Evolutionary conservation across 2,888 invertebrate species (phyloP).

Genomic region (Phanerotoma sp.): DNA sequence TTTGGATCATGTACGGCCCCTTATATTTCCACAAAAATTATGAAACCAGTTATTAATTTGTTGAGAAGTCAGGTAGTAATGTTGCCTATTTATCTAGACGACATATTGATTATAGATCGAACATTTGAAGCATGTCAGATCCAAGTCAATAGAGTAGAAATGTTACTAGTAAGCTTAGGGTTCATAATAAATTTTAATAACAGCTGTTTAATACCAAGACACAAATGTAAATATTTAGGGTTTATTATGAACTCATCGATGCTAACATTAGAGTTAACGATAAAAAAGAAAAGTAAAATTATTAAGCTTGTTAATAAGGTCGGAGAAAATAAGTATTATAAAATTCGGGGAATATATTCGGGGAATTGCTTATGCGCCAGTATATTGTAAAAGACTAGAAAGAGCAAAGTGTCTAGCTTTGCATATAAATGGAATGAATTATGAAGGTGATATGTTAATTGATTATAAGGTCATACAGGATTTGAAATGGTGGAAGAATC

Average conservation of each 20-base stretch:
- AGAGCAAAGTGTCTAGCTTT: constrained; percentile 16
- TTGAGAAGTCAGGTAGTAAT: constrained; percentile 6
- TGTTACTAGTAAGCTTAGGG: neutral
- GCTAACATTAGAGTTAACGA: neutral
- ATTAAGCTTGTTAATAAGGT: constrained; percentile 1
- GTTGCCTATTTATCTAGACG: constrained; percentile 19
- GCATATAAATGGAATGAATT: constrained; percentile 12
- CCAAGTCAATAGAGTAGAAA: neutral
- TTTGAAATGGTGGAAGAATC: constrained; percentile 11
- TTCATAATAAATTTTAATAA: constrained; percentile 10
- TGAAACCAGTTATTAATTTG: constrained; percentile 18
- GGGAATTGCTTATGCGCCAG: neutral
- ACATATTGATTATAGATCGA: constrained; percentile 3
- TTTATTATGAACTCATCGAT: constrained; percentile 9
- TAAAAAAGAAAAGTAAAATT: neutral
- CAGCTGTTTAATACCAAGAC: neutral
- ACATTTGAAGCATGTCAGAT: neutral
- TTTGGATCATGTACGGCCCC: constrained; percentile 36
- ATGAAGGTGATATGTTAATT: constrained; percentile 11
- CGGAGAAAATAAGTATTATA: constrained; percentile 10
- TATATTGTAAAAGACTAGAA: constrained; percentile 4
- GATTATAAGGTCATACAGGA: neutral
- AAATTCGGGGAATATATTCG: neutral
- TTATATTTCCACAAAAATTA: constrained; percentile 36
- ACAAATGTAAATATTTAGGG: constrained; percentile 10